Base-by-base conservation (phyloP, 2,888 invertebrate species). In the Germaria angustata region DNA sequence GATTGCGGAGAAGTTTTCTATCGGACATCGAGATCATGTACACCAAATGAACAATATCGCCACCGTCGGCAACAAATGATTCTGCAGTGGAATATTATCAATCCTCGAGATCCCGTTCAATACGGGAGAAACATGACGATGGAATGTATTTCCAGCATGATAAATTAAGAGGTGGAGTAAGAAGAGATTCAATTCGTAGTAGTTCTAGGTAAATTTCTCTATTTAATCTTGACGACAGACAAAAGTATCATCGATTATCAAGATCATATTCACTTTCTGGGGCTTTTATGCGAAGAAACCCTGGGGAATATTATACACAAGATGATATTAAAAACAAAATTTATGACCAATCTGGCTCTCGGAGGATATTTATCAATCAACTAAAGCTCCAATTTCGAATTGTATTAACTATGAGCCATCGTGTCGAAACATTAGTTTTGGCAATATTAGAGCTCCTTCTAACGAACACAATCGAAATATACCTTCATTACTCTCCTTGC, bases 401-500 rank as follows among this genome's bases (percentile, higher is more conserved):
- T n/a, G n/a, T n/a, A n/a, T n/a, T n/a, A n/a, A n/a, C 7, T 8
- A 32, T 34, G 15, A 44, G 8, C 3, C 41, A 1, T 15, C 41
- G 17, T 1, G 41, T 11, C 22, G 11, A 22, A 22, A 22, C 15
- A 11, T 11, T 5, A 20, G 11, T 1, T 13, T 22, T 13, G 20
- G 13, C 6, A 22, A 22, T 22, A 22, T 5, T 4, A n/a, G 39
- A 39, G 4, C n/a, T 39, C 3, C n/a, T 39, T n/a, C n/a, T 6
- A 39, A 39, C 9, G 2, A 49, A 49, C 22, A 49, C 9, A 32
- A 55, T 17, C 28, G 9, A 1, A 36, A 59, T 24, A 46, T 71
- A 17, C 71, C 71, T 7, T 71, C 71, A 6, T 2, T 71, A 7
- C 32, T 44, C 4, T 20, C 41, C 34, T 44, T 69, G n/a, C 17